Conservation (phyloP, 2,113 vertebrate species). For the Ranitomeya variabilis region DNA sequence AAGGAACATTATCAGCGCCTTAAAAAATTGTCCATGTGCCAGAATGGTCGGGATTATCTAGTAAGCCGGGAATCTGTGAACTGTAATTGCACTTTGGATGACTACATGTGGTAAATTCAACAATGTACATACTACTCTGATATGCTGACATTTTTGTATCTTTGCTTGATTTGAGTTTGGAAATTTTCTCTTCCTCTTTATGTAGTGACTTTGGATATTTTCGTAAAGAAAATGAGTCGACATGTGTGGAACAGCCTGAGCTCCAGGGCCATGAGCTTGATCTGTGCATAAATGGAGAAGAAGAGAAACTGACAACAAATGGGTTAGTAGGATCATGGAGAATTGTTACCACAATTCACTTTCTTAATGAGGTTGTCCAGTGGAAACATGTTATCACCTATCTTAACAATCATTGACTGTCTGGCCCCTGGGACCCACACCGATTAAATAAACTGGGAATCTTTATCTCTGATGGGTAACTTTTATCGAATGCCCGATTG, state of each 20-base stretch:
- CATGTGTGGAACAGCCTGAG: conserved; percentile 87
- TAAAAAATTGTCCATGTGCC: conserved; percentile 85
- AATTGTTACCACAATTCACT: not conserved
- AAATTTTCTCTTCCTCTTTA: not conserved
- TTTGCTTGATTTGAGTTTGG: not conserved
- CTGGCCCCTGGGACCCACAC: no score
- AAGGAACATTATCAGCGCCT: conserved; percentile 86
- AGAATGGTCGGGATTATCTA: conserved; percentile 84
- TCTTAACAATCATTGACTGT: no score
- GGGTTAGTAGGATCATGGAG: conserved; percentile 71
- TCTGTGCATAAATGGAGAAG: conserved; percentile 84
- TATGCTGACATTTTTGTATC: not conserved
- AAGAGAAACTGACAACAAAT: conserved; percentile 83
- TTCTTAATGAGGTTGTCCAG: not conserved
- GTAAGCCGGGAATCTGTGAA: conserved; percentile 77
- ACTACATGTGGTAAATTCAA: conserved; percentile 85
- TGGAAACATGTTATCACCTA: no score
- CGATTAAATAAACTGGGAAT: no score
- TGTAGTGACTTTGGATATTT: conserved; percentile 91
- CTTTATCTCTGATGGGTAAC: no score
- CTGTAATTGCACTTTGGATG: conserved; percentile 83
- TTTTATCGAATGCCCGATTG: no score
- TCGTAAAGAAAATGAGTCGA: conserved; percentile 83
- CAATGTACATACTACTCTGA: not conserved
- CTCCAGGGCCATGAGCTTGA: conserved; percentile 83